phyloP scores from a whole-genome alignment of 1,140 invertebrate species.

The Eumeta japonica region DNA sequence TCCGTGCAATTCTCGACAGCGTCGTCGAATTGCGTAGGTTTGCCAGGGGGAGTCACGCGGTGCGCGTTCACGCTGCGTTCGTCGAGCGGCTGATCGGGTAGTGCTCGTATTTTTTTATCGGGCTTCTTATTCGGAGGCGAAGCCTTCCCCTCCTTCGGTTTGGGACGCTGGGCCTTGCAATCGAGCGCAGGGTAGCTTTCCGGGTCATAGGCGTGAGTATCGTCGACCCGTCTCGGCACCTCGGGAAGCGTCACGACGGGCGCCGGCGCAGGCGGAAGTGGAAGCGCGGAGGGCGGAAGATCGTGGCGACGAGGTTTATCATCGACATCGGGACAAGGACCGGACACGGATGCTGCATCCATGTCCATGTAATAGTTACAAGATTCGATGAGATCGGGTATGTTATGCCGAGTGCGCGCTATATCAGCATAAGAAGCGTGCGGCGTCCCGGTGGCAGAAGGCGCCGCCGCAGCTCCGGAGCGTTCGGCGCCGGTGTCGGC shows the following conservation, averaged over 20 bases:
- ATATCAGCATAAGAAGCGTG: slow-evolving; percentile 76
- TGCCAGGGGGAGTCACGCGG: slow-evolving; percentile 6
- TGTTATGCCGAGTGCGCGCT: slow-evolving; percentile 59
- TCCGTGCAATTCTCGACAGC: slow-evolving; percentile 14
- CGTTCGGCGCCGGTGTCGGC: slow-evolving; percentile 46
- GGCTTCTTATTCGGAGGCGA: neutral
- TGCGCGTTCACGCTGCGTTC: slow-evolving; percentile 5
- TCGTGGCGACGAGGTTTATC: slow-evolving; percentile 11
- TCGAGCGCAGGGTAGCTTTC: slow-evolving; percentile 31
- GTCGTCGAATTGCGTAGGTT: slow-evolving; percentile 9
- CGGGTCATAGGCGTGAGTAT: slow-evolving; percentile 11
- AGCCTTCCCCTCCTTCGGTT: neutral
- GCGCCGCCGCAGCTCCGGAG: slow-evolving; percentile 32
- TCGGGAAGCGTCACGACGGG: neutral
- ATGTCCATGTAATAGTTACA: slow-evolving; percentile 47
- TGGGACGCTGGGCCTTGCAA: slow-evolving; percentile 6
- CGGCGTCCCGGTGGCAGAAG: slow-evolving; percentile 55
- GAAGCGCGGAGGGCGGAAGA: slow-evolving; percentile 14
- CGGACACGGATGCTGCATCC: slow-evolving; percentile 12
- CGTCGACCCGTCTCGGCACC: neutral
- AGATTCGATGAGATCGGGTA: slow-evolving; percentile 52
- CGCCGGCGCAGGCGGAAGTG: slow-evolving; percentile 11
- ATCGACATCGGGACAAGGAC: slow-evolving; percentile 10
- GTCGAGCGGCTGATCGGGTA: neutral
- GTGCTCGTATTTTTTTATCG: neutral